Evolutionary conservation across 2,113 vertebrate species (phyloP).

Genomic region (Sterrhoptilus dennistouni): DNA sequence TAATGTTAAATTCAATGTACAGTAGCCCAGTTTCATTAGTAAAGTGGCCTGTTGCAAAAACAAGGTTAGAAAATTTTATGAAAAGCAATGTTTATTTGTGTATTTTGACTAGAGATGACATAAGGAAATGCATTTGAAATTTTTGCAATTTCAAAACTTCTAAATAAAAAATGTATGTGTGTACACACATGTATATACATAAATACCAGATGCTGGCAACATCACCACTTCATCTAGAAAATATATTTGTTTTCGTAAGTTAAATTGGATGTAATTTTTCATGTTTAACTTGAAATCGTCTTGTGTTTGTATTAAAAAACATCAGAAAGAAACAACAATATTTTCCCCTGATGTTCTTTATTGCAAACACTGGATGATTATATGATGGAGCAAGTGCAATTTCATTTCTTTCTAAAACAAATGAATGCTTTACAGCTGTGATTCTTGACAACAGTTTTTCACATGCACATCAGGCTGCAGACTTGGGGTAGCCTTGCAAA

Average conservation of each 20-base stretch:
- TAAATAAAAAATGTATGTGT: neutral
- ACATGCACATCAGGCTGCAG: neutral
- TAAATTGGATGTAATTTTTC: neutral
- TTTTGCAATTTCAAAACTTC: neutral
- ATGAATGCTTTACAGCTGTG: neutral
- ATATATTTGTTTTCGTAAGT: neutral
- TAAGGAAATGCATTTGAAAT: neutral
- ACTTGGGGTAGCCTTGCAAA: neutral
- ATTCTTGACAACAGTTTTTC: neutral
- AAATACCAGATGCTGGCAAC: neutral
- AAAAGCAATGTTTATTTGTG: neutral
- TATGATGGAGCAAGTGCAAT: neutral
- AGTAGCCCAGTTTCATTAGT: neutral
- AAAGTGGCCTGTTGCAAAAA: neutral
- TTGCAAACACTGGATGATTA: neutral
- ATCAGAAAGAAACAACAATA: neutral
- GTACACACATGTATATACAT: neutral
- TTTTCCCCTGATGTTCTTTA: accelerated
- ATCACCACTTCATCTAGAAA: neutral
- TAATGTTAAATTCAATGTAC: constrained; percentile 18
- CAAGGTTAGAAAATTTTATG: neutral
- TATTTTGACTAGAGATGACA: neutral
- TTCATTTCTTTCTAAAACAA: neutral
- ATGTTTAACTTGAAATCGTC: neutral
- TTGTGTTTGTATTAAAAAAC: neutral